Evolutionary conservation across 2,888 invertebrate genomes (phyloP), one percentile per base, ranked within the genome.

Genomic region (Nebria salina): DNA sequence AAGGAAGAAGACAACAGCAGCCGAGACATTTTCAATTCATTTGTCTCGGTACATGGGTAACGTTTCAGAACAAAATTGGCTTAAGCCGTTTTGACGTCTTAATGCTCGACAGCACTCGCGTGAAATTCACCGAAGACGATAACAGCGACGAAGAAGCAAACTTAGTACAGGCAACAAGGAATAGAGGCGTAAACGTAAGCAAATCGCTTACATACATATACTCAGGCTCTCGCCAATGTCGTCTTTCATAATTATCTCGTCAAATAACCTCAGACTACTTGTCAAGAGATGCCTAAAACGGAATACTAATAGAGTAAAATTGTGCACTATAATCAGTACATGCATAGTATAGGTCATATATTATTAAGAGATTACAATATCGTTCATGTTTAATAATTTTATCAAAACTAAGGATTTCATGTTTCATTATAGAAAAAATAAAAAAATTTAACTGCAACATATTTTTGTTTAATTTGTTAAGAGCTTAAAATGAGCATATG

Each of bases 1-100:
- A 13, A 13, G 54, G 54, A 11, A 8, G 54, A 8, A 8, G 34
- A 34, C 34, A 34, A 34, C 54, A 54, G 1, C 0, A 11, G 54
- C 54, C 54, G 4, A 20, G 26, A 75, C 25, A 74, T 74, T 74
- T 42, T 79, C 65, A 80, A 75, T 80, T 80, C 80, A 80, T 80
- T 79, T 80, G 68, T 68, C 75, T 70, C 64, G 43, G 80, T 75
- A 80, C 78, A 78, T 54, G 80, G 15, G 80, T 80, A 75, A 80
- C 75, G 80, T 80, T 80, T 80, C 75, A 80, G 68, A 80, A 66
- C 42, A 64, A 80, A 80, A 80, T 80, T 80, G 80, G 70, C 80
- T 80, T 75, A 80, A 80, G 75, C 80, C 80, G 64, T 75, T 80
- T 75, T 80, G 80, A 80, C 80, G 75, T 80, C 75, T 80, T 75